These are phyloP conservation scores for Harpagoxenus sublaevis DNA, from an alignment of 2,888 invertebrate genomes.

Conservation along the genomic window DNA sequence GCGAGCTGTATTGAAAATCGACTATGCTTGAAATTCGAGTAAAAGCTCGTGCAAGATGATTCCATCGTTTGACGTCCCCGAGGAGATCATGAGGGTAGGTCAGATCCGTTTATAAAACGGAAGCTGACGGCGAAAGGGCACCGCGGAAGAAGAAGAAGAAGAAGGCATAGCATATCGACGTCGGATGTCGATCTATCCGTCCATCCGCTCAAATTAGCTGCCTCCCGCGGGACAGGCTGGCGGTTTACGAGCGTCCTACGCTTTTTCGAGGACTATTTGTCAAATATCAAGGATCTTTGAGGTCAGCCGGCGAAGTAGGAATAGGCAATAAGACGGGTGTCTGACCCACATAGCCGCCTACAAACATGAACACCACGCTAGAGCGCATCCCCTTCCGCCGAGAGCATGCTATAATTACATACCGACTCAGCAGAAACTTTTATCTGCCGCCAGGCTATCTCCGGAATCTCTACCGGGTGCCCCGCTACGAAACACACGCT, in stretches of 20 bases:
- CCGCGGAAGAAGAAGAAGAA: neutral
- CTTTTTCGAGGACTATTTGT: slow-evolving; percentile 50
- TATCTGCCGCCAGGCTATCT: slow-evolving; percentile 53
- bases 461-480: neutral
- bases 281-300: slow-evolving; percentile 48
- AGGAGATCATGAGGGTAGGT: neutral
- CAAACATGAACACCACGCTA: slow-evolving; percentile 50
- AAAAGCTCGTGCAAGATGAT: slow-evolving; percentile 10
- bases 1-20: slow-evolving; percentile 12
- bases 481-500: neutral
- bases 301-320: slow-evolving; percentile 58
- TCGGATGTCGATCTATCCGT: slow-evolving; percentile 21
- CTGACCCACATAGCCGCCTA: slow-evolving; percentile 77
- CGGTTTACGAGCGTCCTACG: neutral
- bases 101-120: slow-evolving; percentile 29
- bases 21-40: slow-evolving; percentile 3
- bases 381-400: slow-evolving; percentile 49
- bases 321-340: slow-evolving; percentile 73
- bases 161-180: neutral
- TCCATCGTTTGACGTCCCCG: neutral
- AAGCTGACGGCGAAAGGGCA: slow-evolving; percentile 19
- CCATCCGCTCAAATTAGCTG: slow-evolving; percentile 43
- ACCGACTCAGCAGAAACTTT: slow-evolving; percentile 56
- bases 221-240: slow-evolving; percentile 5
- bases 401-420: slow-evolving; percentile 69